Evolutionary conservation across 1,140 invertebrate genomes (phyloP).

Genomic region (Tetragonula clypearis): DNA sequence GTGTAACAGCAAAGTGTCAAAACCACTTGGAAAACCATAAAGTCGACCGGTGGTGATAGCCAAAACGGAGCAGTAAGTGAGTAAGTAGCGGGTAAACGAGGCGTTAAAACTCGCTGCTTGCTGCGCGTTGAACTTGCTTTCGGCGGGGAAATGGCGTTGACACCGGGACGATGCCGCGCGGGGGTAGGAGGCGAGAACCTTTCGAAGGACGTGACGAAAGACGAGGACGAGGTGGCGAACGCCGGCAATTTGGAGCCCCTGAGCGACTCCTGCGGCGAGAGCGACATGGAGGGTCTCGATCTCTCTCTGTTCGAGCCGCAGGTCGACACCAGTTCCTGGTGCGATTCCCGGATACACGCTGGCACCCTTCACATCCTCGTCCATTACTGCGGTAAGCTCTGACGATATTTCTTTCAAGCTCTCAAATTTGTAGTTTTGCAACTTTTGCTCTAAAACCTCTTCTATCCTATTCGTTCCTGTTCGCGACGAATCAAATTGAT

Average conservation of each 20-base stretch:
- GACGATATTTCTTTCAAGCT: conserved; percentile 10
- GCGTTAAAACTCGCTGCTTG: background rate
- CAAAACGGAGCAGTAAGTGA: background rate
- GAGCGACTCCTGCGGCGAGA: conserved; percentile 80
- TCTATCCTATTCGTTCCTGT: too few species aligned
- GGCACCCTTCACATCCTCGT: conserved; percentile 78
- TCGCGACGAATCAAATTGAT: too few species aligned
- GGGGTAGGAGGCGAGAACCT: conserved; percentile 49
- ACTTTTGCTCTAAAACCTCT: background rate
- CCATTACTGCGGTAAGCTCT: conserved; percentile 77
- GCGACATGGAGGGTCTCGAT: conserved; percentile 87
- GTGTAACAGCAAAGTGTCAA: background rate
- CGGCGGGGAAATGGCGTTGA: conserved; percentile 66
- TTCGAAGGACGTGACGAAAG: conserved; percentile 49
- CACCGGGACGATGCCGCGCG: conserved; percentile 58
- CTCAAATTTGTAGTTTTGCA: too few species aligned
- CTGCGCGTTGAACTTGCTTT: background rate
- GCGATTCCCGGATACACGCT: conserved; percentile 76
- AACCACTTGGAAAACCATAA: too few species aligned
- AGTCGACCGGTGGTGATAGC: too few species aligned
- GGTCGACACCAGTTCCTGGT: conserved; percentile 78
- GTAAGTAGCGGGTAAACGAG: background rate
- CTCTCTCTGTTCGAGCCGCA: conserved; percentile 86
- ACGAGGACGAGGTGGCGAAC: conserved; percentile 63
- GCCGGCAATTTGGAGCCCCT: conserved; percentile 71